A percentile compares a stretch with the other conserved stretches of the same genome.
These are phyloP conservation scores for Campoletis raptor DNA, from an alignment of 2,888 invertebrate genomes.

Conservation along the genomic window DNA sequence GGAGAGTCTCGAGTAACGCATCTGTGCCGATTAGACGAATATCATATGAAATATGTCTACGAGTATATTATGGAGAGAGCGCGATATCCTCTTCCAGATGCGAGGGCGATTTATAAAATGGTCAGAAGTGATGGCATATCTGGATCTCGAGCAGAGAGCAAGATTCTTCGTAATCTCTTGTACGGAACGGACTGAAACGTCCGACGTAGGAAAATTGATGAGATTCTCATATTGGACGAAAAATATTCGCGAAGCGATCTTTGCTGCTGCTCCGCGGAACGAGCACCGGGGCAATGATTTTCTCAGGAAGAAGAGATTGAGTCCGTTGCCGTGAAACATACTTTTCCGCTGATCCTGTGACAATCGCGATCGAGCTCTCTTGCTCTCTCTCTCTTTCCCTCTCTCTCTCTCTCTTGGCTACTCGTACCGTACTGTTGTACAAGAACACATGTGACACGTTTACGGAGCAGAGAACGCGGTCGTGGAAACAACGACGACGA, in stretches of 20 bases:
- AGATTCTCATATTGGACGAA: not conserved
- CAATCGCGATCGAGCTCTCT: constrained; percentile 20
- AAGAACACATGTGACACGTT: constrained; percentile 61
- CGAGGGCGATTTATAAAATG: constrained; percentile 66
- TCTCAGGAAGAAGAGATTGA: not conserved
- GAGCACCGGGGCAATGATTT: not conserved
- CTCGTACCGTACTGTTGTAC: constrained; percentile 55
- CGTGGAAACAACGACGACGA: constrained; percentile 65
- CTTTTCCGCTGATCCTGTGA: constrained; percentile 54
- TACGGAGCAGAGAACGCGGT: constrained; percentile 52
- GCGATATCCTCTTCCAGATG: constrained; percentile 69
- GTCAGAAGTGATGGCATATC: constrained; percentile 72
- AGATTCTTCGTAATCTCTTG: constrained; percentile 72
- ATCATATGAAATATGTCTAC: constrained; percentile 1
- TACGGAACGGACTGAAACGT: constrained; percentile 13
- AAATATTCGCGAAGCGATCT: not conserved
- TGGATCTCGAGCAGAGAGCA: constrained; percentile 62
- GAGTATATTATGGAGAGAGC: constrained; percentile 48
- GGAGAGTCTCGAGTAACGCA: constrained; percentile 52
- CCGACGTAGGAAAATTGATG: not conserved
- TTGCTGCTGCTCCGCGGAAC: not conserved
- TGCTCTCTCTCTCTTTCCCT: not conserved
- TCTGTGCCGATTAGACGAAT: constrained; percentile 11
- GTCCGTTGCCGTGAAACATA: constrained; percentile 41
- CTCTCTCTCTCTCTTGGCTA: constrained; percentile 12